These are phyloP conservation scores for Pseudachorutes palmiensis DNA, from an alignment of 1,140 invertebrate species.

Conservation along the genomic window DNA sequence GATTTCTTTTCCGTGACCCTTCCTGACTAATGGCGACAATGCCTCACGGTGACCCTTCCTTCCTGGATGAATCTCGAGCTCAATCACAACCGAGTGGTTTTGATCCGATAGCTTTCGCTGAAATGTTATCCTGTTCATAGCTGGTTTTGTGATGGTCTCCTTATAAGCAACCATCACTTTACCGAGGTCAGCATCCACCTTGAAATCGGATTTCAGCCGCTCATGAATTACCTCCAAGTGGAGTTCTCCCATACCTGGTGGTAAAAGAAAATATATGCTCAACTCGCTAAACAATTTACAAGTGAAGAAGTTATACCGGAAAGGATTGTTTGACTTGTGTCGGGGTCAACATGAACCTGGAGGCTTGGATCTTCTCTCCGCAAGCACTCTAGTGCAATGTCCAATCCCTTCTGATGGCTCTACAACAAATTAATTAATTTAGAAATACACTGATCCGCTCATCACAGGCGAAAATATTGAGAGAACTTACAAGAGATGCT, in stretches of 20 bases:
- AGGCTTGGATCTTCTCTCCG: slow-evolving; percentile 91
- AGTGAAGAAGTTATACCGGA: slow-evolving; percentile 55
- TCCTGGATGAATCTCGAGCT: slow-evolving; percentile 24
- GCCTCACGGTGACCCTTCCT: neutral
- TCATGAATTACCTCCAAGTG: slow-evolving; percentile 92
- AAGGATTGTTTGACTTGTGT: slow-evolving; percentile 78
- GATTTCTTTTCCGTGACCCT: slow-evolving; percentile 46
- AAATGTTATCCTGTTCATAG: slow-evolving; percentile 38
- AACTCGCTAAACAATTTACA: too few species aligned
- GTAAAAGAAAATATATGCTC: slow-evolving; percentile 3
- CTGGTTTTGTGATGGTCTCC: slow-evolving; percentile 56
- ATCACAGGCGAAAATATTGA: neutral
- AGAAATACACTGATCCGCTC: slow-evolving; percentile 2
- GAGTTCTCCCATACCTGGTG: slow-evolving; percentile 87
- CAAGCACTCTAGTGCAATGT: slow-evolving; percentile 73
- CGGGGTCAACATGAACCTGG: slow-evolving; percentile 60
- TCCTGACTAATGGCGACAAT: slow-evolving; percentile 10
- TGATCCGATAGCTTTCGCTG: slow-evolving; percentile 27
- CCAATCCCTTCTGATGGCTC: slow-evolving; percentile 64
- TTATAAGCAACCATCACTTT: slow-evolving; percentile 88
- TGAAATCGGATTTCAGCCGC: slow-evolving; percentile 75
- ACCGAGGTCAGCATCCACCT: slow-evolving; percentile 86
- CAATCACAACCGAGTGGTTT: slow-evolving; percentile 32
- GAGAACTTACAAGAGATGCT: slow-evolving; percentile 53
- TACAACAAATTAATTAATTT: slow-evolving; percentile 30